A percentile compares a stretch with the other conserved stretches of the same genome.
Evolutionary conservation across 1,140 invertebrate species (phyloP).

Genomic region (Nautilus pompilius): DNA sequence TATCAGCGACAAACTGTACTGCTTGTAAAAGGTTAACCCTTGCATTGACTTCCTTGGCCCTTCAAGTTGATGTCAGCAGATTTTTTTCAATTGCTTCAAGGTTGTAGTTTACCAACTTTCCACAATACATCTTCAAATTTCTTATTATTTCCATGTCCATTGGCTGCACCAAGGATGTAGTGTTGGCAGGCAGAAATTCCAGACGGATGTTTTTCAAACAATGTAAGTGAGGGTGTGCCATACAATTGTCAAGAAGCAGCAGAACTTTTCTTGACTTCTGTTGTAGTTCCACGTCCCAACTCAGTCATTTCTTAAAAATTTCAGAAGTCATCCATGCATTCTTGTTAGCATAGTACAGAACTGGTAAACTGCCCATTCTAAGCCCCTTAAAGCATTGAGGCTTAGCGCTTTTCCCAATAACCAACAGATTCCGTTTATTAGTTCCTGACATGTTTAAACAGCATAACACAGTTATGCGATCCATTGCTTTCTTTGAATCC

Average conservation of each 20-base stretch:
- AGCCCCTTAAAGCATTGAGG: conserved; percentile 18
- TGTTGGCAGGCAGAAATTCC: conserved; percentile 55
- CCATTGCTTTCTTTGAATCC: conserved; percentile 26
- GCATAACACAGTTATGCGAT: conserved; percentile 22
- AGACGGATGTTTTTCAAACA: conserved; percentile 49
- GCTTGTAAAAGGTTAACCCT: too few relatives aligned
- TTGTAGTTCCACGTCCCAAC: conserved; percentile 14
- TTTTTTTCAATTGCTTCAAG: too few relatives aligned
- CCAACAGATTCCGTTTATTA: conserved; percentile 25
- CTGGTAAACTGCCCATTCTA: conserved; percentile 18
- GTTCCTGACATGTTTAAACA: conserved; percentile 23
- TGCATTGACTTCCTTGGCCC: too few relatives aligned
- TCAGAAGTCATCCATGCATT: conserved; percentile 30
- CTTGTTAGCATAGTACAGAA: conserved; percentile 20
- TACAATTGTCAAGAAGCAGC: conserved; percentile 57
- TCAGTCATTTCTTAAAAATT: conserved; percentile 27
- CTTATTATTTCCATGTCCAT: conserved; percentile 57
- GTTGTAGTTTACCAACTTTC: too few relatives aligned
- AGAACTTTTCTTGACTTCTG: conserved; percentile 46
- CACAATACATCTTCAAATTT: too few relatives aligned
- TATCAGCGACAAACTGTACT: too few relatives aligned
- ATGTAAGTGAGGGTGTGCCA: conserved; percentile 42
- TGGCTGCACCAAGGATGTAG: conserved; percentile 55
- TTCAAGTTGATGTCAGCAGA: too few relatives aligned
- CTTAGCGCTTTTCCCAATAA: conserved; percentile 25